Base-by-base conservation (phyloP, 2,797 vertebrate species). In the Melanotaenia maccullochi region DNA sequence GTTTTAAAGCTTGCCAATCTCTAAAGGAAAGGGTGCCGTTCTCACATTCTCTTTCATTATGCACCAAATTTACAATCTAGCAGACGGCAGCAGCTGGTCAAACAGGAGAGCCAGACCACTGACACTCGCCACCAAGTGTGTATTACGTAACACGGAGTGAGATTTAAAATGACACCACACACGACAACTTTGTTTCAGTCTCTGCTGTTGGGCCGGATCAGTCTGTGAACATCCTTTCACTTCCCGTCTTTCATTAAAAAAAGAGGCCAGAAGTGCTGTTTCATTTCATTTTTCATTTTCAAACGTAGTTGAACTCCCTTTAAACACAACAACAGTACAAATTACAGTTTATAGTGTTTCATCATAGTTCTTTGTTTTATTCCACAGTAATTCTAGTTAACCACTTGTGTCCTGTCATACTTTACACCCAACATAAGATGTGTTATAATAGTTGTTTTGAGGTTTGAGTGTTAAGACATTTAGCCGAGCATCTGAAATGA, bases 251-350 rank as follows among this genome's bases (percentile, higher is more conserved):
- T 1, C 28, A 33, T 13, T 8, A 60, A 75, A 54, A 54, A 82
- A 52, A 42, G 59, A 85, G 83, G 82, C 20, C 1, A 11, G 82
- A 81, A 68, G 28, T 71, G 60, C 33, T 35, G 25, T 64, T 68
- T 80, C 24, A 78, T 54, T 51, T 51, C 9, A 55, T 57, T 24
- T 0, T 18, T 7, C 25, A 8, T 3, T 44, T 61, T 75, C n/a
- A 57, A 1, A 22, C 13, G 24, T 8, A 5, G 25, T 52, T 75
- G 49, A 9, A 30, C 7, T 11, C 56, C 68, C 56, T 60, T 44
- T 61, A 20, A 73, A 52, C 18, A 30, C 4, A 60, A 0, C 9
- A 9, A 28, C 2, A 51, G 58, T 40, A 1, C 33, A 25, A 20
- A 20, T 7, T 1, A 18, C 25, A 14, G 12, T 54, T 28, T 52